These are phyloP conservation scores for Stegostoma tigrinum DNA, from an alignment of 2,113 vertebrate genomes.

Conservation along the genomic window DNA sequence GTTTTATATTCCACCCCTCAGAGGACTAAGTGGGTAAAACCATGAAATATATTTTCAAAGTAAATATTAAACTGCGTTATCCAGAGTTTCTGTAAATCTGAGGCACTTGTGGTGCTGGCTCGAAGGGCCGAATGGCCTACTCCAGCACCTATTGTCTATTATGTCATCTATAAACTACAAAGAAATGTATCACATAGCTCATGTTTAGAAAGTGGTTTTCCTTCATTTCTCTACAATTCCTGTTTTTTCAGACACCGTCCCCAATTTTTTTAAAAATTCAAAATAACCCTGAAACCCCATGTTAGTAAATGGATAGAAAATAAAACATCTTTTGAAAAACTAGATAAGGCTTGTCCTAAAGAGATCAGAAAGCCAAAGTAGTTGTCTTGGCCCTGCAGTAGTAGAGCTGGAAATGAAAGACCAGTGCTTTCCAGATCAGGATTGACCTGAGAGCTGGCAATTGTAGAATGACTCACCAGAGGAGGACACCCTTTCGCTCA, in stretches of 20 bases:
- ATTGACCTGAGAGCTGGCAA: not conserved
- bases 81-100: not conserved
- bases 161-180: not conserved
- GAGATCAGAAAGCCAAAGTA: not conserved
- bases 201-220: not conserved
- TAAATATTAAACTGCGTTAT: not conserved
- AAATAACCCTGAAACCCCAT: not conserved
- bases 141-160: too few relatives aligned
- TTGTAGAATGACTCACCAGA: not conserved
- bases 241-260: not conserved
- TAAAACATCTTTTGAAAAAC: not conserved
- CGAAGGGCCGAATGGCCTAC: too few relatives aligned
- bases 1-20: not conserved
- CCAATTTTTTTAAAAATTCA: not conserved
- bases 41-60: not conserved
- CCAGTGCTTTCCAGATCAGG: not conserved
- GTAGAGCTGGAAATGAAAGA: not conserved
- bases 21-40: not conserved
- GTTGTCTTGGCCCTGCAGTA: not conserved
- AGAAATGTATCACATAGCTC: not conserved
- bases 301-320: not conserved
- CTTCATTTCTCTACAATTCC: not conserved
- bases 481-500: too few relatives aligned
- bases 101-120: too few relatives aligned
- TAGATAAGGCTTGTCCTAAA: not conserved